phyloP scores from a whole-genome alignment of 2,888 invertebrate genomes.

The Synergus umbraculus region DNA sequence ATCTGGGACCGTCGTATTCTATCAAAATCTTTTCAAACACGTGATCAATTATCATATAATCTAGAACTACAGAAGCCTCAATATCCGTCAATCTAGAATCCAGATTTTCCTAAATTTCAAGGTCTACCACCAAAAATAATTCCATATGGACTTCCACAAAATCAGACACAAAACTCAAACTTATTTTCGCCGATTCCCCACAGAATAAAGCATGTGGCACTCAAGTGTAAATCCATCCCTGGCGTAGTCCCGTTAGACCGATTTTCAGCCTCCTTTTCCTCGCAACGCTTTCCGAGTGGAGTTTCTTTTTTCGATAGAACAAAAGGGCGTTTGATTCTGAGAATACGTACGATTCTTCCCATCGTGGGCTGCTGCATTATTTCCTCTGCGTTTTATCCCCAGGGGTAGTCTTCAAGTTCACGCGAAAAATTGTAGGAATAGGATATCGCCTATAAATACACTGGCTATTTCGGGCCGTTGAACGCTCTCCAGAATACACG shows the following conservation, averaged over 20 bases:
- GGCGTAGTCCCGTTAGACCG: conserved; percentile 14
- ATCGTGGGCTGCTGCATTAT: conserved; percentile 51
- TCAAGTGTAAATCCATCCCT: not conserved
- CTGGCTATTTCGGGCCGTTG: conserved; percentile 64
- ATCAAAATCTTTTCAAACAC: not conserved
- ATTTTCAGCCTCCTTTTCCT: conserved; percentile 43
- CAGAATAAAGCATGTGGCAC: not conserved
- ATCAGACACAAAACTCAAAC: not conserved
- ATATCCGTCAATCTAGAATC: not conserved
- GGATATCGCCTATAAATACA: conserved; percentile 65
- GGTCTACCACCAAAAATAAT: not conserved
- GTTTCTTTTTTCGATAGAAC: not conserved
- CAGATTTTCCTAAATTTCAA: not conserved
- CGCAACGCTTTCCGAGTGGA: not conserved
- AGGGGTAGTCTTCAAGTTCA: conserved; percentile 67
- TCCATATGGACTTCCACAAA: not conserved
- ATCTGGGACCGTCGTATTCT: conserved; percentile 3
- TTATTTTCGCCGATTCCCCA: not conserved
- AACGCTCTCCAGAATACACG: conserved; percentile 61
- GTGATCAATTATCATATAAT: not conserved
- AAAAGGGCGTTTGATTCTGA: not conserved
- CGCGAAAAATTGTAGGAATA: conserved; percentile 64
- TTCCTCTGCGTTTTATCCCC: conserved; percentile 18
- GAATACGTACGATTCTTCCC: conserved; percentile 60
- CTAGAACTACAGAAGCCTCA: too few species aligned